Evolutionary conservation across 2,888 invertebrate species (phyloP).

Genomic region (Xestobium rufovillosum): DNA sequence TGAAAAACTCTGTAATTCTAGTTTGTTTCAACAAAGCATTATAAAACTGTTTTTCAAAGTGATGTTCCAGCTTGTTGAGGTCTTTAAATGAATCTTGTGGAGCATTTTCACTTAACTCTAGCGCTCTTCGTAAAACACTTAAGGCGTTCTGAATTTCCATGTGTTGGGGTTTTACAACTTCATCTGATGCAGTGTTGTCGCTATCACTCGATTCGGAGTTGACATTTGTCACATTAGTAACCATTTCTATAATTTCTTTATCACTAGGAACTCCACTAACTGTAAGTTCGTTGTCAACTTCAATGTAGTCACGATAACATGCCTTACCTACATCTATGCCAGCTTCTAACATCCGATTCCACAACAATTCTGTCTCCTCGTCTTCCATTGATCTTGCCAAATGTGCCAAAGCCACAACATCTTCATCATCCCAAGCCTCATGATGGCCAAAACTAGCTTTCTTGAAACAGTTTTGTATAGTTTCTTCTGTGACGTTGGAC

Average conservation of each 20-base stretch:
- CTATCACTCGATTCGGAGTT: background rate
- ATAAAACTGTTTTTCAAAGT: no score
- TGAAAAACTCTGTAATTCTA: no score
- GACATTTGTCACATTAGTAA: slow-evolving; percentile 6
- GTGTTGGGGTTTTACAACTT: background rate
- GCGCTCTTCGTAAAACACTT: no score
- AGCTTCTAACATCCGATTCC: slow-evolving; percentile 8
- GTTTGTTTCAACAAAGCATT: no score
- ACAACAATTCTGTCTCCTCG: slow-evolving; percentile 4
- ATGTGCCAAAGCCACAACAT: slow-evolving; percentile 10
- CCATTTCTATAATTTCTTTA: slow-evolving; percentile 12
- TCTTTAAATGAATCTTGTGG: no score
- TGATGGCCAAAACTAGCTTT: slow-evolving; percentile 14
- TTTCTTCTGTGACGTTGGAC: slow-evolving; percentile 11
- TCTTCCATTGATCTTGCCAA: no score
- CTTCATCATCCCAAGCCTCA: slow-evolving; percentile 10
- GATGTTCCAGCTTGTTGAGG: no score
- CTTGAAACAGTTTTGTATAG: slow-evolving; percentile 16
- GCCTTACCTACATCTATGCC: slow-evolving; percentile 9
- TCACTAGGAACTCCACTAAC: slow-evolving; percentile 12
- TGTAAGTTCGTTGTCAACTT: slow-evolving; percentile 10
- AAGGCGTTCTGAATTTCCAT: slow-evolving; percentile 1
- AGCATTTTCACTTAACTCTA: no score
- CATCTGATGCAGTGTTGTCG: background rate
- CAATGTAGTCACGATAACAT: slow-evolving; percentile 11